A percentile compares a stretch with the other conserved stretches of the same genome.
phyloP scores from a whole-genome alignment of 2,797 vertebrate genomes.

The Astyanax mexicanus region DNA sequence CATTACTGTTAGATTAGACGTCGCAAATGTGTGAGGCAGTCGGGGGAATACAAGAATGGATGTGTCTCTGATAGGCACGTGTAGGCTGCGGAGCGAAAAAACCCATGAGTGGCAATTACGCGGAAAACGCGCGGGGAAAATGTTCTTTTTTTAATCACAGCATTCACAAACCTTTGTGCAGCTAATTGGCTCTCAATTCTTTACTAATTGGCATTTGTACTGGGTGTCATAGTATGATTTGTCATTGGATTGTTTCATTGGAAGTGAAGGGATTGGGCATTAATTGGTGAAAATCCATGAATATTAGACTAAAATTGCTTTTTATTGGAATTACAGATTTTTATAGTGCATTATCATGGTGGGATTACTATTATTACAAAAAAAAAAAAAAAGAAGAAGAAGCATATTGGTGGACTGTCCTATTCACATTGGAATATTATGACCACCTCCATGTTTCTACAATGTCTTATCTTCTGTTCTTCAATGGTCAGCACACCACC shows the following conservation, averaged over 20 bases:
- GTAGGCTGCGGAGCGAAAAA: not conserved
- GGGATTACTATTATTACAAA: not conserved
- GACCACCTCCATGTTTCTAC: too few relatives aligned
- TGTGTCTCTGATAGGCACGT: constrained; percentile 8
- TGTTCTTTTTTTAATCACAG: not conserved
- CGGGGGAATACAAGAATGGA: constrained; percentile 15
- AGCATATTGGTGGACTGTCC: too few relatives aligned
- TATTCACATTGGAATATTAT: too few relatives aligned
- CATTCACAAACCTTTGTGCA: not conserved
- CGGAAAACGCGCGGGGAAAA: not conserved
- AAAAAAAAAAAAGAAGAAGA: too few relatives aligned
- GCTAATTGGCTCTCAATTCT: constrained; percentile 15
- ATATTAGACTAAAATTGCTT: not conserved
- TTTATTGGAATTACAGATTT: not conserved
- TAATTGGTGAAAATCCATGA: not conserved
- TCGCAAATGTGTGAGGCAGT: constrained; percentile 20
- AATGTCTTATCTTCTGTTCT: too few relatives aligned
- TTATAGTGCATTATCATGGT: not conserved
- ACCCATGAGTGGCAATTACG: not conserved
- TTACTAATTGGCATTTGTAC: constrained; percentile 2
- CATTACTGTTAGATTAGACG: constrained; percentile 69
- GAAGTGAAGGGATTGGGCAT: not conserved
- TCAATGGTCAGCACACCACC: too few relatives aligned
- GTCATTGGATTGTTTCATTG: not conserved
- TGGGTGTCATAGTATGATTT: not conserved